Base-by-base conservation (phyloP, 2,797 vertebrate genomes). In the Argya squamiceps region DNA sequence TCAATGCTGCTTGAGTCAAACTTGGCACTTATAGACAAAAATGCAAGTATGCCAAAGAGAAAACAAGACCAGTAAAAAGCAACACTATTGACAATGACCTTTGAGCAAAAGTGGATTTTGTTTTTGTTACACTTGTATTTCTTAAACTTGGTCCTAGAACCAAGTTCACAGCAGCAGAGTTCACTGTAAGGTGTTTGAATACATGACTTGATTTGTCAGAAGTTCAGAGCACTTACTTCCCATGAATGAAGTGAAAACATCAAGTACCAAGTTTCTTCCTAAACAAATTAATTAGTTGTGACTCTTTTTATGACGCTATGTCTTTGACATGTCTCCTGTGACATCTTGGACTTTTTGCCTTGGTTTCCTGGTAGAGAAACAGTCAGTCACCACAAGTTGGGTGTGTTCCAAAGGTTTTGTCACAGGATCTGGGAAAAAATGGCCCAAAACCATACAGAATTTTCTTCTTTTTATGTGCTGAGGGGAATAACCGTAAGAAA, bases 1-100 rank as follows among this genome's bases (percentile, higher is more conserved):
- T 95, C 94, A 84, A 91, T 97, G 43, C 24, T 50, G 39, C 53
- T 92, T 30, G 68, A 73, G 85, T 85, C 83, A 89, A 92, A 88
- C 49, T 84, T 60, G 56, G 71, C 91, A 79, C 59, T 92, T 92
- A 68, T 1, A 75, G 84, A 89, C 46, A 84, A 84, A 89, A 90
- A 84, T 56, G 15, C 26, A 49, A 73, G 52, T 52, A 30, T 69
- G 49, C 53, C 7, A 4, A 73, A 88, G 53, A 92, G 58, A 89
- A 96, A 96, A 92, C 59, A 90, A 89, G 68, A 49, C 15, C 20
- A 64, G 82, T 65, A 83, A 80, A 91, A 78, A 52, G 23, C 34
- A 86, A 43, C 59, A 73, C 5, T 71, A 84, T 47, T 84, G 85
- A 92, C 82, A 77, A n/a, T 44, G 36, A 71, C 73, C 82, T 88